Conservation (phyloP, 2,888 invertebrate species). For the Ophioninae sp. region DNA sequence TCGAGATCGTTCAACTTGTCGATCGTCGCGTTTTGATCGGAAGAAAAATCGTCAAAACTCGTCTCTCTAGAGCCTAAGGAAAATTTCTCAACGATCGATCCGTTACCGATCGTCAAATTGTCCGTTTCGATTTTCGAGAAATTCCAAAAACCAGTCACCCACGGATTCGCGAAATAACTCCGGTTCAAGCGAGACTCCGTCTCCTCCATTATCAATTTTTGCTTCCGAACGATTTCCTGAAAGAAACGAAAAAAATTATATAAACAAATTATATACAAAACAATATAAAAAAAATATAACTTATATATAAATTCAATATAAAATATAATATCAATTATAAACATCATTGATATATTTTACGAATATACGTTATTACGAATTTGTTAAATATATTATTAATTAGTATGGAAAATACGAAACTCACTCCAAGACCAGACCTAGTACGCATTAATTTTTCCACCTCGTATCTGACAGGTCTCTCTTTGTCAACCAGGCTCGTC, state of each 20-base stretch:
- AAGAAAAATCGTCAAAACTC: conserved; percentile 52
- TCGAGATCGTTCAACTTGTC: conserved; percentile 55
- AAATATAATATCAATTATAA: too few relatives aligned
- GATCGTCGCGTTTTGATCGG: conserved; percentile 28
- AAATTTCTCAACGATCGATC: conserved; percentile 58
- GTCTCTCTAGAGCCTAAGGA: conserved; percentile 61
- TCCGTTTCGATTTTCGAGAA: conserved; percentile 61
- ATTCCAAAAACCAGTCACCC: conserved; percentile 68
- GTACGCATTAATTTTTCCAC: conserved; percentile 72
- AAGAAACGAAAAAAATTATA: conserved; percentile 30
- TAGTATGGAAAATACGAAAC: conserved; percentile 2
- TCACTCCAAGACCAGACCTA: conserved; percentile 77
- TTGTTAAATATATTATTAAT: not conserved
- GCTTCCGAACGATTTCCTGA: conserved; percentile 67
- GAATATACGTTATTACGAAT: conserved; percentile 22
- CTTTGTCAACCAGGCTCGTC: conserved; percentile 70
- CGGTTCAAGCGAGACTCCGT: conserved; percentile 62
- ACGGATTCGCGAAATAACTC: conserved; percentile 66
- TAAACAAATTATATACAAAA: not conserved
- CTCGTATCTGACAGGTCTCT: conserved; percentile 73
- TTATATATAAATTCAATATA: not conserved
- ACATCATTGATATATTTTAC: not conserved
- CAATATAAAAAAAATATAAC: not conserved
- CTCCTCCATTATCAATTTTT: conserved; percentile 69
- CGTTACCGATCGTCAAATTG: conserved; percentile 52